Conservation (phyloP, 2,113 vertebrate species). For the Ceuthmochares aereus region DNA sequence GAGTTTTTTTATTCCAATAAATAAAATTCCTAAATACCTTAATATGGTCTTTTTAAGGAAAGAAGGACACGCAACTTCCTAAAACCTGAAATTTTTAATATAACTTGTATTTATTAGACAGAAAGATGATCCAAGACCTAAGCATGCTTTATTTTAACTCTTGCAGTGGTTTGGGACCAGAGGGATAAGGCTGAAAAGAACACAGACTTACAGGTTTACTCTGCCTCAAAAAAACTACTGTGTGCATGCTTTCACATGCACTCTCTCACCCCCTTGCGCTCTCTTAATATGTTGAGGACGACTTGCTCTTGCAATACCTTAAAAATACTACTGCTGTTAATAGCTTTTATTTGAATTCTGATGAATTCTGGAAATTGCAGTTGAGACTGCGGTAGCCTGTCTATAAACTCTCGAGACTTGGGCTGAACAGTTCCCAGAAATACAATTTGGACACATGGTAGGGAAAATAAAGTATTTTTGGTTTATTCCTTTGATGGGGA, state of each 20-base stretch:
- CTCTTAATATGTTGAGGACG: background rate
- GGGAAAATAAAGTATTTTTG: background rate
- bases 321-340: background rate
- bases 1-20: background rate
- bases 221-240: background rate
- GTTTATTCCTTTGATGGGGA: background rate
- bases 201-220: background rate
- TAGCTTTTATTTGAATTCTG: conserved; percentile 13
- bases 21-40: background rate
- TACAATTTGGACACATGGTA: background rate
- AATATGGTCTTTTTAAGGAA: background rate
- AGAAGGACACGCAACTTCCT: background rate
- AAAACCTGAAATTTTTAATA: background rate
- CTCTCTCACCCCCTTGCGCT: background rate
- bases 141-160: background rate
- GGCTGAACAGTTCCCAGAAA: conserved; percentile 15
- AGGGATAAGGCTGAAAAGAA: background rate
- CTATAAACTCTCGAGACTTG: background rate
- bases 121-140: background rate
- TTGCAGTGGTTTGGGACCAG: background rate
- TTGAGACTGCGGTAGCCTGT: background rate
- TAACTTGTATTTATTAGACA: background rate
- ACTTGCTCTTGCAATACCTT: background rate
- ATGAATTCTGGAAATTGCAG: background rate
- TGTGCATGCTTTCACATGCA: background rate